Evolutionary conservation across 2,113 vertebrate species (phyloP).

Genomic region (Dunckerocampus dactyliophorus): DNA sequence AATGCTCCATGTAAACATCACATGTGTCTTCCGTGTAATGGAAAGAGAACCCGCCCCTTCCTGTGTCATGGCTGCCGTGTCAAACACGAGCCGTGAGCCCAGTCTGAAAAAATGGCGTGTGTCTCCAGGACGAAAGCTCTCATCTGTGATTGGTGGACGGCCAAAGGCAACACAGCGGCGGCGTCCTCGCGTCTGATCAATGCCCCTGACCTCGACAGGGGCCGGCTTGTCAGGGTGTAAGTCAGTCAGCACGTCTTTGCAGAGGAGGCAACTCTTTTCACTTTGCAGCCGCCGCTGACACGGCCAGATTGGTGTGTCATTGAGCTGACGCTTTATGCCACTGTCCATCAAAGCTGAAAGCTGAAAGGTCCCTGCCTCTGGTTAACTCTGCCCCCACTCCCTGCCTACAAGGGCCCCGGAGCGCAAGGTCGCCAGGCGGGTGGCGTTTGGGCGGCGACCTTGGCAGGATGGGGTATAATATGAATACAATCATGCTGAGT

Average conservation of each 20-base stretch:
- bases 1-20: neutral
- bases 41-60: neutral
- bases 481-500: constrained; percentile 74
- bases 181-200: constrained; percentile 35
- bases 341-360: constrained; percentile 56
- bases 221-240: constrained; percentile 7
- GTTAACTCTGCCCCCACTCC: constrained; percentile 26
- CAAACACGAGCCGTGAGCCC: constrained; percentile 20
- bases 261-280: constrained; percentile 21
- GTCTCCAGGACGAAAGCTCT: neutral
- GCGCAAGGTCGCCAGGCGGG: constrained; percentile 55
- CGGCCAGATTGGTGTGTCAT: constrained; percentile 57
- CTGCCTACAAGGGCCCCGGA: constrained; percentile 1
- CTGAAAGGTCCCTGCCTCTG: constrained; percentile 41
- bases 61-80: constrained; percentile 8
- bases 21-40: neutral
- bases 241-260: constrained; percentile 13
- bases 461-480: constrained; percentile 64
- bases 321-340: constrained; percentile 39
- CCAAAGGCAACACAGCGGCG: constrained; percentile 11
- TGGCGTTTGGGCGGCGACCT: constrained; percentile 45
- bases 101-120: constrained; percentile 3
- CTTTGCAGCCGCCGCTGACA: constrained; percentile 24
- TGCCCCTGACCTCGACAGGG: constrained; percentile 35
- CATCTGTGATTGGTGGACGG: constrained; percentile 33